Base-by-base conservation (phyloP, 2,797 vertebrate species). In the Sparus aurata region DNA sequence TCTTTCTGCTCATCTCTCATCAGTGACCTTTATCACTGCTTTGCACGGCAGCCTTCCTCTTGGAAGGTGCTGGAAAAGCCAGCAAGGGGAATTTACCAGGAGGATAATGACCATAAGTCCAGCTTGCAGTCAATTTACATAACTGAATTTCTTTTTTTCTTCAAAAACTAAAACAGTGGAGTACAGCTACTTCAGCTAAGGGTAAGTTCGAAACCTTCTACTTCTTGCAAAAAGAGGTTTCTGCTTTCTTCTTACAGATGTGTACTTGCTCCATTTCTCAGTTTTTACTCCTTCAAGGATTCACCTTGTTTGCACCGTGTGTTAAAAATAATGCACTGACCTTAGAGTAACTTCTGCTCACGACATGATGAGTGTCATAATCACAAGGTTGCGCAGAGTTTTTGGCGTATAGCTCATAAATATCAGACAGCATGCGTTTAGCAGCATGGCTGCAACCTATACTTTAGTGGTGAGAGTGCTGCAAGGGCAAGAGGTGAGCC, bases 61-160 rank as follows among this genome's bases (percentile, higher is more conserved):
- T 27, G 84, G 91, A 85, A 89, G 84, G 89, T 77, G 90, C 87
- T 87, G 88, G 81, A 85, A 82, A 80, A 82, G 38, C 79, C 86
- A 82, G 78, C 82, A 41, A 66, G 27, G 75, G 80, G 85, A 79
- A 66, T 86, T 90, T 87, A 79, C 69, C 84, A 77, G 71, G 80
- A 93, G 89, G 90, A 96, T 93, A 93, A 95, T 95, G 95, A 92
- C 83, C 91, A 89, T 77, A 81, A 82, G 86, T 84, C 78, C 77
- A 84, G 69, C 83, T 75, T 75, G 75, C 76, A 85, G 84, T 9
- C 34, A 34, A 34, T 89, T 86, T 60, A 77, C 59, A 81, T 82
- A 90, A 77, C 71, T 82, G 63, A 77, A 57, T 58, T 22, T 17
- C 71, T 9, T 76, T 76, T 79, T 76, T 70, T 80, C 87, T 83